Base-by-base conservation (phyloP, 2,888 invertebrate species). In the Mesopsocus fuscifrons region DNA sequence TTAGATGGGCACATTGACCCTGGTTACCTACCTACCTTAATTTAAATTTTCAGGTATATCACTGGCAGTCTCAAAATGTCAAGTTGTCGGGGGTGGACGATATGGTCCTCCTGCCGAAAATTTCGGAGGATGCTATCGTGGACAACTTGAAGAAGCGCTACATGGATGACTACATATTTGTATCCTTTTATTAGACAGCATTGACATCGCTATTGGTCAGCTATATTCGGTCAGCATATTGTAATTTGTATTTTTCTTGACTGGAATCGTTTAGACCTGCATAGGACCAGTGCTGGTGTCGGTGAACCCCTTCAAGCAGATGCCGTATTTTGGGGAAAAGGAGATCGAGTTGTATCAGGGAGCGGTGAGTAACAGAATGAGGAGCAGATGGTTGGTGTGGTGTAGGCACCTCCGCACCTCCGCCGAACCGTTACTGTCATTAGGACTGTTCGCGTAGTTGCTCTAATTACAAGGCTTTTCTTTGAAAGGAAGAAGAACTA, bases 31-130 rank as follows among this genome's bases (percentile, higher is more conserved):
- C n/a, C n/a, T n/a, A n/a, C n/a, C n/a, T n/a, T n/a, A n/a, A n/a
- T n/a, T n/a, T n/a, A n/a, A 20, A 11, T 23, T 53, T 53, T 20
- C 54, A 69, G 69, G 67, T 68, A 44, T 74, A 74, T 58, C 75
- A 76, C 55, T 77, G 77, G 77, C 74, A 77, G 57, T 73, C 72
- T 54, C 68, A 71, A 58, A 71, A 73, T 66, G 71, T 73, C 53
- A 74, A 74, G 54, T 67, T 73, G 46, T 71, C 70, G 26, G 75
- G 76, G 2, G 74, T 75, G 54, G 76, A 77, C 54, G 76, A 77
- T 52, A 75, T 77, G 76, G 75, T 75, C 31, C 62, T 77, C 11
- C 59, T 77, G 46, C 63, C 71, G 46, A 72, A 71, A 56, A 67
- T 74, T 51, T 65, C 63, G 6, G 72, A 72, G 49, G 64, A 67